These are phyloP conservation scores for Crotalus viridis DNA, from an alignment of 2,113 vertebrate genomes.

Conservation along the genomic window DNA sequence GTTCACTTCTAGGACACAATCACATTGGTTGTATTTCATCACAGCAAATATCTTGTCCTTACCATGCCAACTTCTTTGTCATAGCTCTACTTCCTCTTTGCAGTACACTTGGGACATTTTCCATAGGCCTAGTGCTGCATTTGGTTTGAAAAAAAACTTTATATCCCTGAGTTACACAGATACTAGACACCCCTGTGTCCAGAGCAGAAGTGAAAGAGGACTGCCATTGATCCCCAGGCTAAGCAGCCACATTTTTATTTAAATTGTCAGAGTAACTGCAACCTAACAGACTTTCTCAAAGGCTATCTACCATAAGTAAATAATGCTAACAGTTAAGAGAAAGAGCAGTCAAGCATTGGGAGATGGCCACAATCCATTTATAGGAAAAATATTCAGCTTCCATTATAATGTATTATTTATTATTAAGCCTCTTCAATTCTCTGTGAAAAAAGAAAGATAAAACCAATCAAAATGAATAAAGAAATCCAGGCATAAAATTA, in stretches of 20 bases:
- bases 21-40: not conserved
- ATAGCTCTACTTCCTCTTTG: not conserved
- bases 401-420: not conserved
- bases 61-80: not conserved
- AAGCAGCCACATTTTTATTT: not conserved
- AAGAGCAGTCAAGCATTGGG: not conserved
- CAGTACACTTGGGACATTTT: not conserved
- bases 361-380: not conserved
- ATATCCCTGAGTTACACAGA: not conserved
- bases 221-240: not conserved
- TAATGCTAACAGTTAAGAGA: not conserved
- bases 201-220: not conserved
- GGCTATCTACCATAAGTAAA: not conserved
- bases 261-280: not conserved
- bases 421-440: not conserved
- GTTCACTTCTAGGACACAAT: not conserved
- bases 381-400: not conserved
- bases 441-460: not conserved
- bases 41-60: not conserved
- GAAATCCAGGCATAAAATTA: not conserved
- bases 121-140: not conserved
- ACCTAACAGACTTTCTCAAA: not conserved
- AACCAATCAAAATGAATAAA: constrained; percentile 6
- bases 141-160: not conserved
- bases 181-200: not conserved